A percentile compares a stretch with the other conserved stretches of the same genome.
Evolutionary conservation across 2,797 vertebrate species (phyloP).

Genomic region (Lagocephalus sceleratus): DNA sequence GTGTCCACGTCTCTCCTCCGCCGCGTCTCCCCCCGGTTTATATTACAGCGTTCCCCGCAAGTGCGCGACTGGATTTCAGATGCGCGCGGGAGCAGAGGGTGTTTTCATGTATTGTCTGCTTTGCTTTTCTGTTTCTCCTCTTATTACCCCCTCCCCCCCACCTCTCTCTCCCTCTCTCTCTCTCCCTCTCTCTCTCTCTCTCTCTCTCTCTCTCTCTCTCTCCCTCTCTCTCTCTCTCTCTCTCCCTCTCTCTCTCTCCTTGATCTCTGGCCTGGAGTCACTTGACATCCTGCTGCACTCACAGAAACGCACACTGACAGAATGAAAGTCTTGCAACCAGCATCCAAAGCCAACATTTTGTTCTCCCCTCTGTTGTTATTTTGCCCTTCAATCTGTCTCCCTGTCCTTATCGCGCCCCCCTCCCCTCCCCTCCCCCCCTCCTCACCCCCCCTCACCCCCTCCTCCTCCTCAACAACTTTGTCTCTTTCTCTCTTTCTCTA

Average conservation of each 20-base stretch:
- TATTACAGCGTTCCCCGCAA: conserved; percentile 30
- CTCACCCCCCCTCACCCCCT: too few relatives aligned
- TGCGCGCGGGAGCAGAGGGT: conserved; percentile 14
- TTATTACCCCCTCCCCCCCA: too few relatives aligned
- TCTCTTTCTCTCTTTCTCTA: conserved; percentile 20
- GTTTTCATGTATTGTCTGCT: conserved; percentile 30
- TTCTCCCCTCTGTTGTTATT: conserved; percentile 34
- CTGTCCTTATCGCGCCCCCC: conserved; percentile 5
- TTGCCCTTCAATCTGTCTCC: conserved; percentile 18
- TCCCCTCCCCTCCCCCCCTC: too few relatives aligned
- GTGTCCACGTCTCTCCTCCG: conserved; percentile 6
- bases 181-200: conserved; percentile 25
- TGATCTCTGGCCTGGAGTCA: conserved; percentile 48
- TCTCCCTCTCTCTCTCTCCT: conserved; percentile 23
- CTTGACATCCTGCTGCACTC: conserved; percentile 54
- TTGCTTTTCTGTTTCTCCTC: conserved; percentile 25
- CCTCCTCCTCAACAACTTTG: conserved; percentile 1
- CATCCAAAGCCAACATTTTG: conserved; percentile 40
- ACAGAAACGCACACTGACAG: conserved; percentile 43
- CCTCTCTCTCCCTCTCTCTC: conserved; percentile 32
- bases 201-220: conserved; percentile 26
- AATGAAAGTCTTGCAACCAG: conserved; percentile 41
- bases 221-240: conserved; percentile 33
- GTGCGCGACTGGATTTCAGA: conserved; percentile 35
- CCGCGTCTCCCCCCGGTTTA: conserved; percentile 23